Percentiles rank a stretch among this genome's conserved stretches.
These are phyloP conservation scores for Thryonomys swinderianus DNA, from an alignment of 2,113 vertebrate species.

Conservation along the genomic window DNA sequence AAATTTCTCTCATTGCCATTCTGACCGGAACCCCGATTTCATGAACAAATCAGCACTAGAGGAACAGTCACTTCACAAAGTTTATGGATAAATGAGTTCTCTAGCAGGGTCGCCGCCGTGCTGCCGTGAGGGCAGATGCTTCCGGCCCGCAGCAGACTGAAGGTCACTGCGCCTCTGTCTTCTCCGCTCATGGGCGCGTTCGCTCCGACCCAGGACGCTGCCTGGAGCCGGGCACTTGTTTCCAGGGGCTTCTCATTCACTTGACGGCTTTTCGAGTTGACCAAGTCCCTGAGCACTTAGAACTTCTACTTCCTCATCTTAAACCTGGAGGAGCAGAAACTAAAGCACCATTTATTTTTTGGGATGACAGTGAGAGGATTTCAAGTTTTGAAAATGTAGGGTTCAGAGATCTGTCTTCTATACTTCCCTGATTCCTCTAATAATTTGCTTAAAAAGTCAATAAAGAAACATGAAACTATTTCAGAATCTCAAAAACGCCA, in stretches of 20 bases:
- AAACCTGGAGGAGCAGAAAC: background rate
- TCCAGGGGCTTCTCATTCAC: background rate
- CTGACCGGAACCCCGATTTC: background rate
- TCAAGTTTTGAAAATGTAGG: background rate
- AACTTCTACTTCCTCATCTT: background rate
- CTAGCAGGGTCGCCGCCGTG: accelerated
- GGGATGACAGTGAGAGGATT: background rate
- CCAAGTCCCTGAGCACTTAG: background rate
- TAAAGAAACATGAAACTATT: background rate
- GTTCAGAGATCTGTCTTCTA: background rate
- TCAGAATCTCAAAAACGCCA: background rate
- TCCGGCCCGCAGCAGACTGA: no score
- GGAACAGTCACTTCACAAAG: background rate
- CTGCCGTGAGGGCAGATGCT: no score
- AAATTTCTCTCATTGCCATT: background rate
- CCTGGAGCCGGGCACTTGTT: background rate
- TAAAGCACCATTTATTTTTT: background rate
- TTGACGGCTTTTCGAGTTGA: background rate
- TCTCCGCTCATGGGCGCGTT: accelerated
- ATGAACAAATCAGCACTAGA: background rate
- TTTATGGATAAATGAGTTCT: accelerated
- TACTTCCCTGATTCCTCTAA: background rate
- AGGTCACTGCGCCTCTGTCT: accelerated
- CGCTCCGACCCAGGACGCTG: no score
- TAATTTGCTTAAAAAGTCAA: background rate